These are phyloP conservation scores for Hyperoplus immaculatus DNA, from an alignment of 2,797 vertebrate species.

Conservation along the genomic window DNA sequence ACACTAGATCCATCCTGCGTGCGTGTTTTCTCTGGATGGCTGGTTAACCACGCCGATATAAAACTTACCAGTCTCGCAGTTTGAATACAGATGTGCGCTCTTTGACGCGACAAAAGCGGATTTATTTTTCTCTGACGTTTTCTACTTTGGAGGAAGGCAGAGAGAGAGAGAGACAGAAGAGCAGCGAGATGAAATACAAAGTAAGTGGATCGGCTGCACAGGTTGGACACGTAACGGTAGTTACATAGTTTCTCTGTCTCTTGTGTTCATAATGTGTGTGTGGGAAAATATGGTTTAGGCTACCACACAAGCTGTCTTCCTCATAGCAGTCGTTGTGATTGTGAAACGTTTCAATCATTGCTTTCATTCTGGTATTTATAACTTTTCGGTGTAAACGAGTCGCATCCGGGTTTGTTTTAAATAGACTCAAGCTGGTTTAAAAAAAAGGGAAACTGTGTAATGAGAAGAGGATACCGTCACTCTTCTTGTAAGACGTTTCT, in stretches of 20 bases:
- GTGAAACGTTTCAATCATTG: neutral
- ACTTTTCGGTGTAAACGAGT: constrained; percentile 6
- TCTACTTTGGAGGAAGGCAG: neutral
- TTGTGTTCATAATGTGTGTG: neutral
- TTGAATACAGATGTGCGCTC: constrained; percentile 53
- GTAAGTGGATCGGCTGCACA: constrained; percentile 74
- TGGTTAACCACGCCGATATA: constrained; percentile 42
- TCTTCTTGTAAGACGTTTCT: fast-evolving
- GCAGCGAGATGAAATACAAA: constrained; percentile 85
- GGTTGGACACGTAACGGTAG: neutral
- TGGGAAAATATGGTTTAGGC: neutral
- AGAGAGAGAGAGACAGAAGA: constrained; percentile 45
- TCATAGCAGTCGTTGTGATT: neutral
- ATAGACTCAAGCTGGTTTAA: too few relatives aligned
- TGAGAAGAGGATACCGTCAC: neutral
- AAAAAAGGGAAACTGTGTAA: neutral
- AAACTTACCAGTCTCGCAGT: neutral
- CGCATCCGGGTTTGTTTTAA: constrained; percentile 23
- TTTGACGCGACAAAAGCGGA: constrained; percentile 67
- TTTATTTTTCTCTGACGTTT: constrained; percentile 63
- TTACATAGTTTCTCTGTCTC: neutral
- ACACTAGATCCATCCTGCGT: neutral
- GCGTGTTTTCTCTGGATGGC: constrained; percentile 57
- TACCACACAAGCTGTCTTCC: neutral
- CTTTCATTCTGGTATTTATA: neutral